Base-by-base conservation (phyloP, 1,140 invertebrate species). In the Drosophila parabipectinata region DNA sequence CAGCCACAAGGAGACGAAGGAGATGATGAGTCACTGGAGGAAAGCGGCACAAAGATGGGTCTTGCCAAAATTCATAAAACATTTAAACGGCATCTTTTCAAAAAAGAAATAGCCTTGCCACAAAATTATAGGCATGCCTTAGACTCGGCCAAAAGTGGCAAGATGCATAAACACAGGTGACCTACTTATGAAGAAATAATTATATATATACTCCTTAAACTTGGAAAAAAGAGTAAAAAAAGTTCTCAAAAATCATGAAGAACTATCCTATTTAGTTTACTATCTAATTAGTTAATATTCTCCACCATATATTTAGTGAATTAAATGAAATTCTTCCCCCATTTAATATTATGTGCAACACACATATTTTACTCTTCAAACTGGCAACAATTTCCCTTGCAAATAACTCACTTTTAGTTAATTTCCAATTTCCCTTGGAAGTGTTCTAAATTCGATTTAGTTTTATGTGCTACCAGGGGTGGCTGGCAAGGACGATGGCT, bases 361-460 rank as follows among this genome's bases (percentile, higher is more conserved):
- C 26, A 41, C 24, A 32, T 15, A 30, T 18, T 39, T 52, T 12
- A 7, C 3, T 7, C 21, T 21, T 15, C 53, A 48, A 41, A 54
- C 48, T 64, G 18, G 39, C 15, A 54, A 66, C 60, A 34, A 69
- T 69, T 69, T 69, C 51, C 68, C 24, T 30, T 53, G n/a, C 26
- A 53, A 66, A 66, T 60, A 67, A 54, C 26, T 74, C 32, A 64
- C 50, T 73, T 72, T 80, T 82, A 58, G 77, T 82, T 82, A 71
- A 79, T 77, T 78, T 82, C 54, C 67, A 78, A 78, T 83, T 78
- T 75, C 69, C 60, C 41, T 63, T 58, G 55, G 30, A 64, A 66
- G 63, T 75, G 62, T 64, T 47, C 74, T 56, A 75, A 83, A 83
- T 83, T 75, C 71, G 44, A 81, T 82, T 64, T 54, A 76, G 73